These are phyloP conservation scores for Romanogobio albipinnatus DNA, from an alignment of 2,113 vertebrate species.

Conservation along the genomic window DNA sequence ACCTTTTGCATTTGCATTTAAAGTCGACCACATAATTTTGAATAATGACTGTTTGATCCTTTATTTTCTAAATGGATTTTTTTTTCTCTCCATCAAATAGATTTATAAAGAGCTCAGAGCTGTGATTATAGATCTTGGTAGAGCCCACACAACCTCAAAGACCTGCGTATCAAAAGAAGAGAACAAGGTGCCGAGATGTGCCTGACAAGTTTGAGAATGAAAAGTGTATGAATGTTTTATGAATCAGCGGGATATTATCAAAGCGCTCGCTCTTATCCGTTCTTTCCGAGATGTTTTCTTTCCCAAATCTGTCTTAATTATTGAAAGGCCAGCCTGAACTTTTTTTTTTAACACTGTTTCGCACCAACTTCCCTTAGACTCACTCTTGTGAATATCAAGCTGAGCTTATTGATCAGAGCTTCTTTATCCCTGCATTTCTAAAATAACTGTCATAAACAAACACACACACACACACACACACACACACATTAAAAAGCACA, in stretches of 20 bases:
- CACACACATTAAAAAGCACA: neutral
- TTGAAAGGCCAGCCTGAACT: constrained; percentile 64
- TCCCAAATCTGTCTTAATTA: constrained; percentile 71
- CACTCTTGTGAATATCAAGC: constrained; percentile 64
- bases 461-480: too few species aligned
- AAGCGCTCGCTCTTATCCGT: constrained; percentile 68
- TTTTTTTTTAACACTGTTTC: constrained; percentile 62
- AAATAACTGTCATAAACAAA: constrained; percentile 36
- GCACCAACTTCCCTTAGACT: constrained; percentile 66
- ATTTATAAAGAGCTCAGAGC: constrained; percentile 2
- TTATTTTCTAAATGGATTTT: constrained; percentile 45
- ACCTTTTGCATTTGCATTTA: constrained; percentile 42
- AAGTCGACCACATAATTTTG: constrained; percentile 10
- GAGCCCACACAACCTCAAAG: constrained; percentile 64
- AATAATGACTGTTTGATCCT: constrained; percentile 21
- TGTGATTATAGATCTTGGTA: constrained; percentile 43
- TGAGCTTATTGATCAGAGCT: constrained; percentile 63
- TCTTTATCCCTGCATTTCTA: constrained; percentile 44
- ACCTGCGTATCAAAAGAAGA: constrained; percentile 64
- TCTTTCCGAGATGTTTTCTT: constrained; percentile 70
- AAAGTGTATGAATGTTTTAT: constrained; percentile 77
- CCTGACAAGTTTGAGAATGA: constrained; percentile 68
- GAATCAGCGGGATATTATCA: constrained; percentile 72
- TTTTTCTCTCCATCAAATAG: constrained; percentile 25
- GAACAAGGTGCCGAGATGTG: constrained; percentile 58